Base-by-base conservation (phyloP, 1,140 invertebrate species). In the Aleiodes sp. region DNA sequence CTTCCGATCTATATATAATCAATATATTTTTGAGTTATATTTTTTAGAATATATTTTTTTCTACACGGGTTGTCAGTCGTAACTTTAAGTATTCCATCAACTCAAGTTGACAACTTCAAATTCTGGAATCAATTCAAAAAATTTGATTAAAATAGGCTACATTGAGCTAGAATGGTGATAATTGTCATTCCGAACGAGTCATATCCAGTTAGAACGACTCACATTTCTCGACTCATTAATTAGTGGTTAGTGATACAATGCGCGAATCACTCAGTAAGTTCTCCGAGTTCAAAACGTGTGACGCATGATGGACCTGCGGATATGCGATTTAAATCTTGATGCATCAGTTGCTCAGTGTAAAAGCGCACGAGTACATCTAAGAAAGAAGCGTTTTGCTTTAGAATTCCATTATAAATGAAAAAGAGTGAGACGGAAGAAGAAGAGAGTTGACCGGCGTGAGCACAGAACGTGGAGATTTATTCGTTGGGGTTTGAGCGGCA, bases 381-480 rank as follows among this genome's bases (percentile, higher is more conserved):
- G 37, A 16, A 35, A 33, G 31, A 60, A 60, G 57, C 35, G n/a
- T 31, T 65, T 31, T 16, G 35, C 26, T 41, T 16, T 10, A 33
- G 29, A 56, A 56, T 37, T 46, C 1, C 28, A 60, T 29, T 33
- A 33, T 26, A 29, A 28, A 14, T 65, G 70, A 63, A 70, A 71
- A 65, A 65, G 68, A 69, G 33, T 60, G 26, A 39, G 68, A 64
- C 39, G 62, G 37, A 28, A 61, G 6, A 37, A 16, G 61, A 63
- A n/a, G n/a, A n/a, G n/a, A 59, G 69, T 14, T 64, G 60, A 63
- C 59, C 21, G 46, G 73, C 73, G 75, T 67, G 59, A 73, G 70
- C 68, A 66, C 71, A 78, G 72, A 68, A 60, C 69, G 65, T 29
- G 14, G 75, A 83, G 82, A 84, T 84, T 83, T 84, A 82, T 84